A percentile compares a stretch with the other conserved stretches of the same genome.
Evolutionary conservation across 2,888 invertebrate species (phyloP).

Genomic region (Unio pictorum): DNA sequence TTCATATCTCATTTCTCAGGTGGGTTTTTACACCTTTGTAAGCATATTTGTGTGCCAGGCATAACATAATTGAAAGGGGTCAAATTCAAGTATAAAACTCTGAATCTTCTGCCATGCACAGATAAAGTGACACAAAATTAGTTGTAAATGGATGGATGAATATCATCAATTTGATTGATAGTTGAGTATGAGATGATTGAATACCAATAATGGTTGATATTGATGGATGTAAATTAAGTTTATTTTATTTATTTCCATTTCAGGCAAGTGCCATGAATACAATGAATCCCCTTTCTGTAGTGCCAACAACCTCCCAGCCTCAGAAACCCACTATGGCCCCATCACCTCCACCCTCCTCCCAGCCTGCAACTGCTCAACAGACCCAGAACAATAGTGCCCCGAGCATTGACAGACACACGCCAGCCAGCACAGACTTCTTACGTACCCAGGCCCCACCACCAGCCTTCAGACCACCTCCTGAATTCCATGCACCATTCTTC

Average conservation of each 20-base stretch:
- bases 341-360: conserved; percentile 19
- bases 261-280: conserved; percentile 30
- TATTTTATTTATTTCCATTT: not conserved
- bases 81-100: too few species aligned
- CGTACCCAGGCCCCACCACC: conserved; percentile 60
- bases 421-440: conserved; percentile 53
- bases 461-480: conserved; percentile 64
- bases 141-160: not conserved
- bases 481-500: conserved; percentile 68
- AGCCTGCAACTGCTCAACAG: conserved; percentile 24
- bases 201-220: too few species aligned
- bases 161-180: not conserved
- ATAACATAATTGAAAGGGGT: too few species aligned
- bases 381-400: conserved; percentile 25
- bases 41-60: too few species aligned
- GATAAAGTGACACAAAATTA: too few species aligned
- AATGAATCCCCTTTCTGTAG: conserved; percentile 16
- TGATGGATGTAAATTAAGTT: not conserved
- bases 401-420: conserved; percentile 40
- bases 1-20: too few species aligned
- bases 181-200: not conserved
- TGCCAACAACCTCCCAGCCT: conserved; percentile 13
- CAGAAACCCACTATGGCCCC: conserved; percentile 31
- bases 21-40: too few species aligned
- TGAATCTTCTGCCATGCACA: too few species aligned